A percentile compares a stretch with the other conserved stretches of the same genome.
These are phyloP conservation scores for Monodelphis domestica DNA, from an alignment of 2,797 vertebrate species.

Conservation along the genomic window DNA sequence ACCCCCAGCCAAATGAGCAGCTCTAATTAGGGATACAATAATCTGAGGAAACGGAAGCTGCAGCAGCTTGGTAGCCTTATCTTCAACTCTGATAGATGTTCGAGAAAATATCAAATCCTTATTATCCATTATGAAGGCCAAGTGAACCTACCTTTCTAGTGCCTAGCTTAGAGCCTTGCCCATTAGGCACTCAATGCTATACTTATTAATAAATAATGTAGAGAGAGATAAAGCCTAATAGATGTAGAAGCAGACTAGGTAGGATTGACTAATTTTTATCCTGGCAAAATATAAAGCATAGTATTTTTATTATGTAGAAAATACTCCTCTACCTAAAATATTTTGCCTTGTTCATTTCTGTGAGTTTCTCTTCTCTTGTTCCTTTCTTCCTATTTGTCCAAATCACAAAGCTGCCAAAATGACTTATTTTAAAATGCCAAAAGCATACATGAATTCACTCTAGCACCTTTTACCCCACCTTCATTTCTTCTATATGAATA, in stretches of 20 bases:
- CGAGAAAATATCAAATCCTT: background rate
- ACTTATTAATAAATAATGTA: background rate
- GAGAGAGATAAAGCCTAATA: background rate
- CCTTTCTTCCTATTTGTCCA: background rate
- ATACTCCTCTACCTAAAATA: background rate
- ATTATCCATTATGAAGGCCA: background rate
- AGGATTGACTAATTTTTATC: background rate
- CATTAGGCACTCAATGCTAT: background rate
- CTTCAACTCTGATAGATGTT: background rate
- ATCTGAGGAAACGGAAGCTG: slow-evolving; percentile 19
- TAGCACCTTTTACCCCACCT: background rate
- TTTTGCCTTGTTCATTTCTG: background rate
- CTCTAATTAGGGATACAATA: background rate
- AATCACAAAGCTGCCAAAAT: background rate
- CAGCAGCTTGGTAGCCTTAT: background rate
- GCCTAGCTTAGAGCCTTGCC: background rate
- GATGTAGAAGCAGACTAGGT: background rate
- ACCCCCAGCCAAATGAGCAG: background rate
- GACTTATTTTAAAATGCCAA: background rate
- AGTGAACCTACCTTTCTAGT: background rate
- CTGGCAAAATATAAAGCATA: background rate
- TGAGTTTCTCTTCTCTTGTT: background rate
- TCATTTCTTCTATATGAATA: background rate
- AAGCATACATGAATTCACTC: background rate
- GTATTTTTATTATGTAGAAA: background rate